Base-by-base conservation (phyloP, 2,797 vertebrate genomes). In the Notolabrus celidotus region DNA sequence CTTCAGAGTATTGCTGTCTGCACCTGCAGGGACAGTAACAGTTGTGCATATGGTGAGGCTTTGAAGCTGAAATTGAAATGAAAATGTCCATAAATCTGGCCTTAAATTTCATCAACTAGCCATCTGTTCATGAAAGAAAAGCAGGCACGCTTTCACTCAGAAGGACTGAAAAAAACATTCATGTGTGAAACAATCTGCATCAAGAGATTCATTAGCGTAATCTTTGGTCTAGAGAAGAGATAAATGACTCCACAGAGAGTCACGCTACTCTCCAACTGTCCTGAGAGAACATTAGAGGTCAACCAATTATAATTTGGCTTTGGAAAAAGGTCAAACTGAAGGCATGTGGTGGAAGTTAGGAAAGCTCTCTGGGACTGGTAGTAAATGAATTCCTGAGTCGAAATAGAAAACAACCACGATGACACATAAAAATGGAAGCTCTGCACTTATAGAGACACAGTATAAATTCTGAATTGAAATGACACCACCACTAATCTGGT, bases 21-120 rank as follows among this genome's bases (percentile, higher is more conserved):
- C 83, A 92, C 92, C 94, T 94, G 92, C 74, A 82, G 85, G 92
- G 80, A 91, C 84, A 93, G 87, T 68, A 88, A 88, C 59, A 86
- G 71, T 10, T 19, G 41, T 19, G 7, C 43, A 43, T 20, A n/a
- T 10, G n/a, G n/a, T 3, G n/a, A 20, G 42, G 51, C 74, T 80
- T 62, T 19, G 3, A 72, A 57, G 56, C 46, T n/a, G 16, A 70
- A 71, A 83, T 67, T 15, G 16, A 65, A 78, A 74, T 74, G 20
- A 72, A 78, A 71, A 63, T 3, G 22, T 36, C 39, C 57, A 47
- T 55, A 73, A 80, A 75, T 51, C 54, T 27, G 7, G 50, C 51
- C 16, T 53, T 38, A 54, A 72, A 43, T 68, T 55, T 47, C 55
- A 23, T 19, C 12, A 11, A 38, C 45, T 46, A 9, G 1, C 76